A percentile compares a stretch with the other conserved stretches of the same genome.
Evolutionary conservation across 2,113 vertebrate genomes (phyloP).

Genomic region (Hippocampus abdominalis): DNA sequence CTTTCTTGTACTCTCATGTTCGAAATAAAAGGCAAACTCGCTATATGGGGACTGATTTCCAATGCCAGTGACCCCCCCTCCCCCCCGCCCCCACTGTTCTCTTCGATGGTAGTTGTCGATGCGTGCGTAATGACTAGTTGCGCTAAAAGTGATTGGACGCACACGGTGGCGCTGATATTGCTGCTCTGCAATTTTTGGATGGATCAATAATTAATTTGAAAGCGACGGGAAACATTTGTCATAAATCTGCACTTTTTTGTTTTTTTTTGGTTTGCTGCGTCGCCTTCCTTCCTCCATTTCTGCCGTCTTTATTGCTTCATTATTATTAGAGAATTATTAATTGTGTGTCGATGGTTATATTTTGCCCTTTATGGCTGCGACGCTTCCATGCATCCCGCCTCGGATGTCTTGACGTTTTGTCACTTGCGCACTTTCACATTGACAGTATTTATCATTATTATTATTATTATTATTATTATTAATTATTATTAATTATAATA

Average conservation of each 20-base stretch:
- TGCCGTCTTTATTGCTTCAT: not conserved
- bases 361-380: not conserved
- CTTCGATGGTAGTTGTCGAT: constrained; percentile 66
- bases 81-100: not conserved
- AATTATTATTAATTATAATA: too few species aligned
- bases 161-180: constrained; percentile 74
- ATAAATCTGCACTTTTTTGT: constrained; percentile 76
- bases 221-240: constrained; percentile 73
- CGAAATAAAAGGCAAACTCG: not conserved
- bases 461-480: too few species aligned
- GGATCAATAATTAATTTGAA: constrained; percentile 85
- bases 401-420: not conserved
- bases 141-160: constrained; percentile 72
- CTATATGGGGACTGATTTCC: constrained; percentile 66
- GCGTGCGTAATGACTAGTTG: constrained; percentile 74
- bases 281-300: constrained; percentile 24
- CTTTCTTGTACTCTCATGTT: too few species aligned
- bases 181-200: constrained; percentile 78
- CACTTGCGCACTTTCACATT: too few species aligned
- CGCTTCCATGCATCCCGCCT: constrained; percentile 38
- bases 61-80: constrained; percentile 53
- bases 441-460: not conserved
- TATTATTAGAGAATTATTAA: not conserved
- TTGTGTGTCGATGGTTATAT: not conserved
- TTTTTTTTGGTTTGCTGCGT: constrained; percentile 25